These are phyloP conservation scores for Amazona guildingii DNA, from an alignment of 2,113 vertebrate species.

Conservation along the genomic window DNA sequence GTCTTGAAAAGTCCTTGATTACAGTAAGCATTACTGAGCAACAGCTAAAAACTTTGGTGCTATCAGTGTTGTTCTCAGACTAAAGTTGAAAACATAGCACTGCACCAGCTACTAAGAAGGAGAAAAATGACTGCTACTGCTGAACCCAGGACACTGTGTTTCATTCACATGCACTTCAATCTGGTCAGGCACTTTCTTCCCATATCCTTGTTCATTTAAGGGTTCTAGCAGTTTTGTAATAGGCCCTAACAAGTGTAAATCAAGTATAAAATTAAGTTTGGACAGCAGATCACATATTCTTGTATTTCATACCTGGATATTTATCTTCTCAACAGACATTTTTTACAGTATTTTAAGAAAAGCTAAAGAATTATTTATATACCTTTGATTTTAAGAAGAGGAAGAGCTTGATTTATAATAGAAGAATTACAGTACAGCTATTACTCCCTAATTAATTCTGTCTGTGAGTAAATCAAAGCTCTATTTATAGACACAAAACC, in stretches of 20 bases:
- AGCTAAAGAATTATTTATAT: slow-evolving; percentile 22
- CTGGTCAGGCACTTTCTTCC: neutral
- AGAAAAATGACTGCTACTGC: neutral
- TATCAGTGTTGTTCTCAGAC: neutral
- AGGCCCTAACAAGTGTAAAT: neutral
- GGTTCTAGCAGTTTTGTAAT: neutral
- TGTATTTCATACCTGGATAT: neutral
- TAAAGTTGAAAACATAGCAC: neutral
- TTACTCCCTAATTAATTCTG: slow-evolving; percentile 63
- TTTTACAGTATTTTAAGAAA: slow-evolving; percentile 1
- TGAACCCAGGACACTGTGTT: neutral
- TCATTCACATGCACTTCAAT: neutral
- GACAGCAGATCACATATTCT: neutral
- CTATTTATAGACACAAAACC: slow-evolving; percentile 72
- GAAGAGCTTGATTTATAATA: neutral
- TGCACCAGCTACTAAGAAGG: neutral
- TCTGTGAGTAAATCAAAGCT: slow-evolving; percentile 68
- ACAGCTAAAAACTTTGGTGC: neutral
- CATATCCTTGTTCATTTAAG: neutral
- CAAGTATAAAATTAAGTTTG: neutral
- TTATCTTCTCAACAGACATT: neutral
- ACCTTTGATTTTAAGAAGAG: neutral
- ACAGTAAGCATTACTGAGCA: neutral
- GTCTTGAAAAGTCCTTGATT: neutral
- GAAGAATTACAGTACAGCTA: slow-evolving; percentile 60